Conservation (phyloP, 2,113 vertebrate genomes). For the Petaurus breviceps region DNA sequence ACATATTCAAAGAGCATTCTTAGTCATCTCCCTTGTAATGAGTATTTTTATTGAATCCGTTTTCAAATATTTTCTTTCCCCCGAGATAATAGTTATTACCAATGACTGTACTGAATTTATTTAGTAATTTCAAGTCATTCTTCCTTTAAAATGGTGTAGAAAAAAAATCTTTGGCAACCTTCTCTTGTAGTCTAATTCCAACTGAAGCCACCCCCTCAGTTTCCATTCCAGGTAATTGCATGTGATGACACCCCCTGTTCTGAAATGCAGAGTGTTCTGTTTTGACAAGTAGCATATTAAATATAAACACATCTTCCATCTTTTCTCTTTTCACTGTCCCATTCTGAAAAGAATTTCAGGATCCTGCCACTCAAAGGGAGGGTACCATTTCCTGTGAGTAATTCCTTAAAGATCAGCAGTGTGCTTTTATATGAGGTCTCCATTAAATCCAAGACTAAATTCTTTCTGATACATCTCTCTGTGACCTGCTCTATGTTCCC, state of each 20-base stretch:
- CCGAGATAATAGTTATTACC: not conserved
- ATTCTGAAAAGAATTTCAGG: not conserved
- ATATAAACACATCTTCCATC: not conserved
- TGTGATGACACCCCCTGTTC: not conserved
- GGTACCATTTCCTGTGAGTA: not conserved
- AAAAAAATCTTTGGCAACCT: not conserved
- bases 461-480: not conserved
- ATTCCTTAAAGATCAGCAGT: not conserved
- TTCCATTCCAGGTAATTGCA: not conserved
- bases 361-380: not conserved
- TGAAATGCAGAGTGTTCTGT: not conserved
- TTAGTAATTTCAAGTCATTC: not conserved
- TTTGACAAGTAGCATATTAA: not conserved
- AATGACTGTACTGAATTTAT: not conserved
- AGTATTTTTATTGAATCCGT: not conserved
- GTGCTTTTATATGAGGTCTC: not conserved
- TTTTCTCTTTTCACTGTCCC: not conserved
- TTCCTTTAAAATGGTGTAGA: not conserved
- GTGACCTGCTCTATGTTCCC: not conserved
- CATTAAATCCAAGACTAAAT: not conserved
- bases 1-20: not conserved
- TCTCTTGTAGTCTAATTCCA: not conserved
- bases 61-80: not conserved
- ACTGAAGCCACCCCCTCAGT: not conserved
- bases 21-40: not conserved